Conservation (phyloP, 1,140 invertebrate genomes). For the Bombus cullumanus region DNA sequence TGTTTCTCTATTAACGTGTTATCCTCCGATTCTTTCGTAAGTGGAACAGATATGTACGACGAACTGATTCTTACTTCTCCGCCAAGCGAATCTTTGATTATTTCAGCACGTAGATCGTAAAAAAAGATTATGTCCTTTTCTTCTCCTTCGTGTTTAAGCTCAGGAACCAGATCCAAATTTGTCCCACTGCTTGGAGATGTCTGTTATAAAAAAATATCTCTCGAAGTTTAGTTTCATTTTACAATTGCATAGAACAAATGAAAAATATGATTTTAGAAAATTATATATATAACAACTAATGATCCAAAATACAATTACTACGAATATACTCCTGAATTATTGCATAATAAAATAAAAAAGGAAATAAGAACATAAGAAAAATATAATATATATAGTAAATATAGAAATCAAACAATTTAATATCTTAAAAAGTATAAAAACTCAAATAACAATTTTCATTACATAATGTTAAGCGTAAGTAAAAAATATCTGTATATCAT, state of each 20-base stretch:
- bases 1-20: slow-evolving; percentile 56
- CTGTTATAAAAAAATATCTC: slow-evolving; percentile 55
- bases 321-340: not conserved
- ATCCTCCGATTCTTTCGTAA: slow-evolving; percentile 24
- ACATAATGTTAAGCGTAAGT: slow-evolving; percentile 2
- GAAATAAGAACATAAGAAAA: slow-evolving; percentile 35
- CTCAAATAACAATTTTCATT: slow-evolving; percentile 39
- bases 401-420: slow-evolving; percentile 43
- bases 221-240: slow-evolving; percentile 32
- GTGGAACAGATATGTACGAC: not conserved
- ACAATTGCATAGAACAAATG: not conserved
- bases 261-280: not conserved
- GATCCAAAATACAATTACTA: not conserved
- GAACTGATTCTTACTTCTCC: slow-evolving; percentile 67
- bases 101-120: slow-evolving; percentile 66
- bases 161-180: slow-evolving; percentile 42
- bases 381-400: slow-evolving; percentile 52
- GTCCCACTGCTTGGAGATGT: slow-evolving; percentile 35
- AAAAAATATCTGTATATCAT: not conserved
- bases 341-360: slow-evolving; percentile 11
- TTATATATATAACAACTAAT: not conserved
- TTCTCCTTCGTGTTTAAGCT: slow-evolving; percentile 36
- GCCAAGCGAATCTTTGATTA: slow-evolving; percentile 60
- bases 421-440: slow-evolving; percentile 36
- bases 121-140: slow-evolving; percentile 44